A percentile compares a stretch with the other conserved stretches of the same genome.
These are phyloP conservation scores for Heterotis niloticus DNA, from an alignment of 2,113 vertebrate species.

Conservation along the genomic window DNA sequence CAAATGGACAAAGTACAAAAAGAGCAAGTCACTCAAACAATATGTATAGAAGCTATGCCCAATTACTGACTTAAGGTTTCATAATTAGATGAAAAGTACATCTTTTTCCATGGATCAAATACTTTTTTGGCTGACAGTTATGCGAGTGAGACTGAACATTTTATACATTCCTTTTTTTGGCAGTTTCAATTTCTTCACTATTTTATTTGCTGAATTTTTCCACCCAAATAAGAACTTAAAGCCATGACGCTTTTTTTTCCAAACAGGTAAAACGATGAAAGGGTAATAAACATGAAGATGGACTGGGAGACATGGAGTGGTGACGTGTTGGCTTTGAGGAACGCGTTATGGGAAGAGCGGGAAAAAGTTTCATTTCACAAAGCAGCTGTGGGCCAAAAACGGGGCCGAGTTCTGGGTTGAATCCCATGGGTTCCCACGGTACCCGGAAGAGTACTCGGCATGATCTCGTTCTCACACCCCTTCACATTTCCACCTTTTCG, in stretches of 20 bases:
- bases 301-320: neutral
- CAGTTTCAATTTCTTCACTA: conserved; percentile 57
- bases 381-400: conserved; percentile 33
- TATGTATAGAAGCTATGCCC: conserved; percentile 61
- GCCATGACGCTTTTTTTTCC: conserved; percentile 30
- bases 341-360: conserved; percentile 22
- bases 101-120: conserved; percentile 45
- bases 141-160: conserved; percentile 62
- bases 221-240: conserved; percentile 38
- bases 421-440: neutral
- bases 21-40: conserved; percentile 73
- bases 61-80: conserved; percentile 47
- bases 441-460: neutral
- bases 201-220: conserved; percentile 16
- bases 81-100: conserved; percentile 43
- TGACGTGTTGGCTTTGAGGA: conserved; percentile 22
- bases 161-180: conserved; percentile 71
- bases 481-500: neutral
- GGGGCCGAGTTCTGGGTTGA: conserved; percentile 36
- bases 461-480: conserved; percentile 49
- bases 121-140: conserved; percentile 54
- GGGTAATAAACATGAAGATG: conserved; percentile 31
- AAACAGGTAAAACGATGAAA: conserved; percentile 39
- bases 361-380: conserved; percentile 51
- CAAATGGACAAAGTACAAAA: conserved; percentile 98